Conservation (phyloP, 2,113 vertebrate species). For the Petrocephalus zakoni region DNA sequence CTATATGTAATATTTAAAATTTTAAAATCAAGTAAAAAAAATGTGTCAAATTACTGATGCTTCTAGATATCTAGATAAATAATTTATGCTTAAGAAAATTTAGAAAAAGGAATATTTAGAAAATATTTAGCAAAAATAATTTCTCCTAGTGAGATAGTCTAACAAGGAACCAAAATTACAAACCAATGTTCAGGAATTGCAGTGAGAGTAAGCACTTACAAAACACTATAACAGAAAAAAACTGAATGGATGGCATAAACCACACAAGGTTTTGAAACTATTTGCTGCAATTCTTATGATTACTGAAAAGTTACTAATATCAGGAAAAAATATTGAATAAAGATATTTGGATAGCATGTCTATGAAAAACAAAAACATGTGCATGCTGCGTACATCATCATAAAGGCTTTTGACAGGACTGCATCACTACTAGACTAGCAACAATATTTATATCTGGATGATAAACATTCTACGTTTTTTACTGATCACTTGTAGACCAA, state of each 20-base stretch:
- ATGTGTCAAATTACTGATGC: background rate
- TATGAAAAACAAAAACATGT: background rate
- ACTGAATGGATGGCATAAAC: too few relatives aligned
- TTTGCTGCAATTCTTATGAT: too few relatives aligned
- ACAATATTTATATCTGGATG: background rate
- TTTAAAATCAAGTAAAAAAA: background rate
- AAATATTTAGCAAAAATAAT: background rate
- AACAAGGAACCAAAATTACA: background rate
- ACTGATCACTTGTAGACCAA: background rate
- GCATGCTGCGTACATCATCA: background rate
- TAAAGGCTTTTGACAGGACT: background rate
- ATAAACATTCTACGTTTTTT: background rate
- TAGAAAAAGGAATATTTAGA: too few relatives aligned
- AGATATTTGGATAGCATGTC: background rate
- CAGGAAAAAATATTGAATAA: background rate
- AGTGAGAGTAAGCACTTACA: background rate
- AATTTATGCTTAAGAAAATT: background rate
- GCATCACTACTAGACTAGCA: background rate
- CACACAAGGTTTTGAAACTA: too few relatives aligned
- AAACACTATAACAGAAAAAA: background rate
- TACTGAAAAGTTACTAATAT: too few relatives aligned
- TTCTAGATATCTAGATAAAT: background rate
- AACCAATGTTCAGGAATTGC: background rate
- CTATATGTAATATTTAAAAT: background rate
- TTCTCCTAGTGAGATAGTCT: background rate